Evolutionary conservation across 1,140 invertebrate species (phyloP).

Genomic region (Globodera rostochiensis): DNA sequence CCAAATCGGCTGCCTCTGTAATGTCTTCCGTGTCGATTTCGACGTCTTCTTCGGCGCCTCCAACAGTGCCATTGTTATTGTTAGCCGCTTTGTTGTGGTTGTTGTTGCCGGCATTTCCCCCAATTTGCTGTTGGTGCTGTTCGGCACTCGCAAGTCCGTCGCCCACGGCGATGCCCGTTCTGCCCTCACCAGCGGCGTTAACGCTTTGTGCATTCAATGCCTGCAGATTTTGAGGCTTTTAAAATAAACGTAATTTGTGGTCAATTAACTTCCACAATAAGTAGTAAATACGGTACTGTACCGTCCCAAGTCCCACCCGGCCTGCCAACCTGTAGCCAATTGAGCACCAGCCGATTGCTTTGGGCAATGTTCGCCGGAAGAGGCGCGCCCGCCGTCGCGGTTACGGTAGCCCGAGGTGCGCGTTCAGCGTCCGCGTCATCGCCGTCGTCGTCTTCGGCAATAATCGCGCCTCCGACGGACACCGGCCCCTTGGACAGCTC

Average conservation of each 20-base stretch:
- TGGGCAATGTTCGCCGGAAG: constrained; percentile 49
- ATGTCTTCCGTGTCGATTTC: constrained; percentile 26
- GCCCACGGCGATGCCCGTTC: constrained; percentile 45
- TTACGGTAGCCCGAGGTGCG: background rate
- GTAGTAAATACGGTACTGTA: background rate
- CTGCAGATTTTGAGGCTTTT: constrained; percentile 31
- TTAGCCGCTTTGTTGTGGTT: background rate
- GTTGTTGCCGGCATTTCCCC: background rate
- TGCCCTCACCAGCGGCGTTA: constrained; percentile 42
- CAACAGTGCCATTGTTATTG: background rate
- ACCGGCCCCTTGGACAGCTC: constrained; percentile 36
- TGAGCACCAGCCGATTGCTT: constrained; percentile 63
- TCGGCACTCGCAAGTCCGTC: constrained; percentile 54
- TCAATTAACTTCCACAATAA: too few species aligned
- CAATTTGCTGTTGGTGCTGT: background rate
- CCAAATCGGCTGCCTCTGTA: constrained; percentile 28
- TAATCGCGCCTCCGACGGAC: constrained; percentile 6
- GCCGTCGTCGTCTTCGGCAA: background rate
- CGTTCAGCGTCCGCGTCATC: background rate
- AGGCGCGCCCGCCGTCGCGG: constrained; percentile 8
- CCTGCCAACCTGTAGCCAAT: constrained; percentile 62
- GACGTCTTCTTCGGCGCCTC: background rate
- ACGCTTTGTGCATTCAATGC: constrained; percentile 50
- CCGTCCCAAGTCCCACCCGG: background rate
- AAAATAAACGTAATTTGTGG: too few species aligned